phyloP scores from a whole-genome alignment of 2,888 invertebrate species.

The Amblyjoppa proteus region DNA sequence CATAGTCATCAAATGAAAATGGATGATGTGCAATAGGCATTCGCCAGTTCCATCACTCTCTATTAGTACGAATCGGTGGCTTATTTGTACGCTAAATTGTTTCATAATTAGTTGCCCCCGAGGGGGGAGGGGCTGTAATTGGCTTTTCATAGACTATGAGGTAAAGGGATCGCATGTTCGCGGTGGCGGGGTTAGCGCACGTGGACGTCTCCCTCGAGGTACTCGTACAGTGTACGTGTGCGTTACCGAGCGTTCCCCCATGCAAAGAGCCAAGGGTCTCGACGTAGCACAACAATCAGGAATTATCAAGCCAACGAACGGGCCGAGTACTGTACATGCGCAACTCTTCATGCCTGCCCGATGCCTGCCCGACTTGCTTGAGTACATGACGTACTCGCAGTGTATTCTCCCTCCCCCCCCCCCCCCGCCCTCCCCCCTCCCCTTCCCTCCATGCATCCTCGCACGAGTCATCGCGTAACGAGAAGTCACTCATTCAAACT shows the following conservation, averaged over 20 bases:
- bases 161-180: constrained; percentile 79
- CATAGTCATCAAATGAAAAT: constrained; percentile 23
- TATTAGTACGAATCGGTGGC: constrained; percentile 72
- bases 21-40: constrained; percentile 3
- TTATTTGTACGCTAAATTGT: constrained; percentile 79
- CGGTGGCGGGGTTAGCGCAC: constrained; percentile 66
- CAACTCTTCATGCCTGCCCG: constrained; percentile 34
- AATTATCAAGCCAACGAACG: constrained; percentile 62
- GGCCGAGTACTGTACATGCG: constrained; percentile 51
- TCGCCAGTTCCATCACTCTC: constrained; percentile 71
- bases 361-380: constrained; percentile 34
- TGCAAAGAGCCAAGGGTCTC: constrained; percentile 58
- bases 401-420: neutral
- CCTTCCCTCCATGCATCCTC: neutral
- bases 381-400: constrained; percentile 48
- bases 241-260: constrained; percentile 45
- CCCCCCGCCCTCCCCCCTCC: neutral
- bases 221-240: constrained; percentile 39
- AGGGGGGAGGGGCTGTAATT: constrained; percentile 71
- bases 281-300: constrained; percentile 55
- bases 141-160: constrained; percentile 74
- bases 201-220: constrained; percentile 59
- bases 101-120: constrained; percentile 77
- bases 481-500: constrained; percentile 14
- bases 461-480: constrained; percentile 4